Conservation (phyloP, 2,113 vertebrate genomes). For the Odobenus rosmarus region DNA sequence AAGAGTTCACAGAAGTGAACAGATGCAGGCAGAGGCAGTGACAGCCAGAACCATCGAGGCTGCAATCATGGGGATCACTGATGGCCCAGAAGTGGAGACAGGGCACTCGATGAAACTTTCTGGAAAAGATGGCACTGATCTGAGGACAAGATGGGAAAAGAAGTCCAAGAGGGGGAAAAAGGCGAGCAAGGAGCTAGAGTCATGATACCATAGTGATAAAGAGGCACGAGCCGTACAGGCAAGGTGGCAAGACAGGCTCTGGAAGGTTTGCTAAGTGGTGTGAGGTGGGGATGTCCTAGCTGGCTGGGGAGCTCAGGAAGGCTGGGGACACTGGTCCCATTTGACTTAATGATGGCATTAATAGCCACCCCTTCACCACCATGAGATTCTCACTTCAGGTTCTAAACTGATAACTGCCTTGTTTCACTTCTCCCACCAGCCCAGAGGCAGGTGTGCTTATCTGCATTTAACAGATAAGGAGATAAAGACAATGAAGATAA, state of each 20-base stretch:
- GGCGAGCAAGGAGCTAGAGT: not conserved
- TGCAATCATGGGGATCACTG: not conserved
- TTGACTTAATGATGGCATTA: conserved; percentile 4
- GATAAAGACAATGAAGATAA: not conserved
- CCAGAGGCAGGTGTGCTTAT: not conserved
- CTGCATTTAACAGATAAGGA: conserved; percentile 24
- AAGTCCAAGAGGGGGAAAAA: not conserved
- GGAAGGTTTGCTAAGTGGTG: not conserved
- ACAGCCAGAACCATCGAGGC: not conserved
- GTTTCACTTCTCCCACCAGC: not conserved
- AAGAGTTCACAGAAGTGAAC: not conserved
- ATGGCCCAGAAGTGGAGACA: not conserved
- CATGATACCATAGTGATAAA: not conserved
- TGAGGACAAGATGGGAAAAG: not conserved
- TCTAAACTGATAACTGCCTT: conserved; percentile 28
- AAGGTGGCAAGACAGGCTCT: not conserved
- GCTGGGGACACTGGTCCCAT: not conserved
- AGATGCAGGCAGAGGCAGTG: not conserved
- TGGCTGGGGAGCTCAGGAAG: not conserved
- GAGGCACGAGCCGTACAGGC: not conserved
- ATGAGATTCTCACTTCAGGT: not conserved
- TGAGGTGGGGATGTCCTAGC: not conserved
- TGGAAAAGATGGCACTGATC: not conserved
- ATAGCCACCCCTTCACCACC: not conserved
- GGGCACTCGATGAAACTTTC: not conserved